A percentile compares a stretch with the other conserved stretches of the same genome.
phyloP scores from a whole-genome alignment of 2,113 vertebrate species.

The Pogonocichla stellata region DNA sequence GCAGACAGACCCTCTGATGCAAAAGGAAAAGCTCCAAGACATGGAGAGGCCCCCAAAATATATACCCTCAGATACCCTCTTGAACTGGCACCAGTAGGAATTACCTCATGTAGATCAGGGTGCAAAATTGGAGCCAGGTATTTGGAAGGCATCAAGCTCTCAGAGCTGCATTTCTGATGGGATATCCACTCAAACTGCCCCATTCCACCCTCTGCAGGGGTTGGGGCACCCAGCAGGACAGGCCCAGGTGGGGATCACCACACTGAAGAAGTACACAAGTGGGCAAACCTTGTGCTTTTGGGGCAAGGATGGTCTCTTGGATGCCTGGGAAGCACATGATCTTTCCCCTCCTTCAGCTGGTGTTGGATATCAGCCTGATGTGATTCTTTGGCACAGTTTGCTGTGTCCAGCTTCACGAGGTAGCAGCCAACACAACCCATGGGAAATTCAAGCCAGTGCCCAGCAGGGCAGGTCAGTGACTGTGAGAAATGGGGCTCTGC shows the following conservation, averaged over 20 bases:
- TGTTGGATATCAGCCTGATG: conserved; percentile 56
- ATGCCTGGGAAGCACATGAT: not conserved
- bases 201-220: not conserved
- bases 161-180: not conserved
- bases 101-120: not conserved
- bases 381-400: conserved; percentile 38
- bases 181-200: not conserved
- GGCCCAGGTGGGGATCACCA: not conserved
- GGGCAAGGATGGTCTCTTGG: not conserved
- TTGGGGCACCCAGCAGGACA: not conserved
- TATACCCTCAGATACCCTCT: not conserved
- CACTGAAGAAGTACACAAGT: not conserved
- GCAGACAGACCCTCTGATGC: not conserved
- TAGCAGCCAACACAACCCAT: not conserved
- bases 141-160: not conserved
- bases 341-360: not conserved
- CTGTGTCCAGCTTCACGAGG: not conserved
- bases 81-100: not conserved
- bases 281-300: not conserved
- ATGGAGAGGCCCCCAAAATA: not conserved
- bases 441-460: conserved; percentile 27
- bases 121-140: not conserved
- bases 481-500: not conserved
- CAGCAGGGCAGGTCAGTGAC: not conserved
- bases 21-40: not conserved